Percentiles rank a stretch among this genome's conserved stretches.
These are phyloP conservation scores for Graphium colonna DNA, from an alignment of 2,888 invertebrate genomes.

Conservation along the genomic window DNA sequence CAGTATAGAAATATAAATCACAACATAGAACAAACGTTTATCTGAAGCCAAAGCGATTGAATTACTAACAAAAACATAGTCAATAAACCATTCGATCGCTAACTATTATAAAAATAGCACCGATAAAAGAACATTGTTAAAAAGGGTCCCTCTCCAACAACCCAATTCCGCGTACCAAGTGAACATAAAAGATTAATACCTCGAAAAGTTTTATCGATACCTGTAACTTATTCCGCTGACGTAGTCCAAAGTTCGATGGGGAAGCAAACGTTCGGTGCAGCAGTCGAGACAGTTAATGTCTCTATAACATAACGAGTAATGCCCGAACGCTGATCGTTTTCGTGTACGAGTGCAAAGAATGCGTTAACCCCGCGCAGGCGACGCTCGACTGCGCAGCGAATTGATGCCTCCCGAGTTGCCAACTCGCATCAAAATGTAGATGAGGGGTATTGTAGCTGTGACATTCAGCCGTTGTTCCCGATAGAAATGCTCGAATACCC, in stretches of 20 bases:
- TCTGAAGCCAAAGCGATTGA: no score
- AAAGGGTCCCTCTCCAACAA: no score
- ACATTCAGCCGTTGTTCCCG: constrained; percentile 30
- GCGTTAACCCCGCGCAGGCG: constrained; percentile 15
- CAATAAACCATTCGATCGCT: no score
- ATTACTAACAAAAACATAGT: no score
- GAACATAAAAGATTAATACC: neutral
- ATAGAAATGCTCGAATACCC: constrained; percentile 14
- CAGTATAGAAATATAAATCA: no score
- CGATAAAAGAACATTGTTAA: no score
- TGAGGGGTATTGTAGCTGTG: constrained; percentile 38
- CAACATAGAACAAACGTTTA: no score
- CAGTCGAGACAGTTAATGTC: constrained; percentile 12
- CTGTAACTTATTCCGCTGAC: neutral
- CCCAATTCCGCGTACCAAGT: neutral
- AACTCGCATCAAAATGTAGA: constrained; percentile 42
- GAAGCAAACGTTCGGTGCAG: constrained; percentile 5
- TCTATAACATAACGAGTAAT: constrained; percentile 1
- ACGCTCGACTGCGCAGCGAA: constrained; percentile 37
- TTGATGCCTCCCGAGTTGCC: constrained; percentile 39
- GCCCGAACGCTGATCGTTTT: constrained; percentile 8
- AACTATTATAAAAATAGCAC: no score
- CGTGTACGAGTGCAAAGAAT: constrained; percentile 13
- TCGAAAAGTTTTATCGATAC: neutral
- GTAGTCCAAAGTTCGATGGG: neutral